Evolutionary conservation across 2,888 invertebrate species (phyloP).

Genomic region (Aleiodes testaceus): DNA sequence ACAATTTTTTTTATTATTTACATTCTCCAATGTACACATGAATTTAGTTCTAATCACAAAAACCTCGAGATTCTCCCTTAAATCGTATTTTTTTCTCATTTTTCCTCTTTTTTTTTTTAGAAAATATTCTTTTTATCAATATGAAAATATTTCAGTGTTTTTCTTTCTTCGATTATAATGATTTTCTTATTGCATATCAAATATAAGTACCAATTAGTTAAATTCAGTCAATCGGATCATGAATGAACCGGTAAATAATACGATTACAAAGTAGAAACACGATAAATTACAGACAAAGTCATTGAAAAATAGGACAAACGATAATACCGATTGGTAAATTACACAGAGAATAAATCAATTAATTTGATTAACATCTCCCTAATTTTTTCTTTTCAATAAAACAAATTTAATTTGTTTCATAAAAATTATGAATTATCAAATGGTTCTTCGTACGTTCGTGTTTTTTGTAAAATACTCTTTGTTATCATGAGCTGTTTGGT

Average conservation of each 20-base stretch:
- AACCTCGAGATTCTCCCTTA: not conserved
- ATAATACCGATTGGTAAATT: conserved; percentile 51
- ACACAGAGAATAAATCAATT: conserved; percentile 14
- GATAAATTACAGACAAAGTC: conserved; percentile 31
- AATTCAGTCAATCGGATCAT: conserved; percentile 37
- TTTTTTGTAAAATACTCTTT: conserved; percentile 69
- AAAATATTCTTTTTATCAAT: not conserved
- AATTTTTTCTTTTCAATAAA: conserved; percentile 29
- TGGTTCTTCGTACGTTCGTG: conserved; percentile 69
- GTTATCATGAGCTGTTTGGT: conserved; percentile 68
- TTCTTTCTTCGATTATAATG: not conserved
- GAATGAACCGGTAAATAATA: conserved; percentile 24
- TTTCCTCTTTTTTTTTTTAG: not conserved
- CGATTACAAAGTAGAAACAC: conserved; percentile 32
- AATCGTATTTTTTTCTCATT: conserved; percentile 1
- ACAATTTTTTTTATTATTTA: conserved; percentile 36
- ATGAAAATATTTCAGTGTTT: conserved; percentile 6
- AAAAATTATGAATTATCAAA: conserved; percentile 58
- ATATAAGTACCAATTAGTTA: conserved; percentile 30
- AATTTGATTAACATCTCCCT: conserved; percentile 12
- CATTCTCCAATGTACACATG: conserved; percentile 20
- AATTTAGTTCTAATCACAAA: not conserved
- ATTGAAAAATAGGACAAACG: conserved; percentile 42
- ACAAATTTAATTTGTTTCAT: conserved; percentile 9
- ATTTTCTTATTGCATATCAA: conserved; percentile 21